Evolutionary conservation across 2,113 vertebrate genomes (phyloP), one percentile per base, ranked within the genome.

Genomic region (Nycticryphes semicollaris): DNA sequence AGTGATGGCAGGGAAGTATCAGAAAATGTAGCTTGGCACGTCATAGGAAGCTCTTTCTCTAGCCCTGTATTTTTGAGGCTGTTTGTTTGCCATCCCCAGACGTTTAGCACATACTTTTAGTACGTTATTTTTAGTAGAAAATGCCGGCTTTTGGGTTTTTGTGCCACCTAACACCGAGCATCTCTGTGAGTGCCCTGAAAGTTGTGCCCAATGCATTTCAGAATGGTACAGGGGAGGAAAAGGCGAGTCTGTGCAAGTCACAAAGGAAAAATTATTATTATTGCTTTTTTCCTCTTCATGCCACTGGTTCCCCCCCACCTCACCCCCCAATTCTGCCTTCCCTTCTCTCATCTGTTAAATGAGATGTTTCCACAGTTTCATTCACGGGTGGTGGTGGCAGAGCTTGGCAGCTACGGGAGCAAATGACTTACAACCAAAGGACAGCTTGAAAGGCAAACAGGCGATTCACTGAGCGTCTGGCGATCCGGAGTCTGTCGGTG

Each of bases 381-480:
- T 83, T 87, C 89, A 79, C 87, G 95, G 89, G 95, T 82, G 84
- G 93, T 92, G 92, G 95, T 78, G 90, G 90, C 23, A 95, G 92
- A 96, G 86, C 92, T 96, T 89, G 95, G 89, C 89, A 96, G 80
- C 90, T 72, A 37, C 41, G 73, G 91, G 89, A 96, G 89, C 70
- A 84, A 94, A 86, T 81, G 92, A 90, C 92, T 95, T 93, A 56
- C 72, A 84, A 93, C 51, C 90, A 89, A 94, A 95, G 95, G 94
- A 89, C 90, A 93, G 84, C 87, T 87, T 96, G 90, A 95, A 96
- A 95, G 91, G 70, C 77, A 82, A 88, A 66, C 35, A 21, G 8
- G 57, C 5, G 23, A 92, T 92, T 81, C 92, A 72, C 47, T 31
- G 57, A 57, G 31, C 0, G 66, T 27, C 93, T 91, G 94, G 94